Base-by-base conservation (phyloP, 2,113 vertebrate species). In the Motacilla alba region DNA sequence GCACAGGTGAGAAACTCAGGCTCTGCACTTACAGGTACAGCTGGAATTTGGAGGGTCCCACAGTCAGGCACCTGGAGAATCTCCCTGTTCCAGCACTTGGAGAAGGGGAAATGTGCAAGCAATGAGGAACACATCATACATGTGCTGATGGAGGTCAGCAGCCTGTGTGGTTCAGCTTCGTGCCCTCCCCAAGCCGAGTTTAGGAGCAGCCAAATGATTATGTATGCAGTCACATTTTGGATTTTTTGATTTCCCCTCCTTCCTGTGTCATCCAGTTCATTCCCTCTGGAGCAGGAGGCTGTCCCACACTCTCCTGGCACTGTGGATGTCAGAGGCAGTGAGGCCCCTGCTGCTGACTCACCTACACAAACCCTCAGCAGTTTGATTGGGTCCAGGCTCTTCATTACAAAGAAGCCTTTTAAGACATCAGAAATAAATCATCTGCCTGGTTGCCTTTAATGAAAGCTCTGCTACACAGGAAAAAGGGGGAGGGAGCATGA, bases 381-480 rank as follows among this genome's bases (percentile, higher is more conserved):
- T 46, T 33, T 89, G 68, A 81, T 46, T 58, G 24, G 64, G n/a
- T 60, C 91, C 93, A 95, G 87, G 70, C 62, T 93, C 70, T 52
- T 83, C 64, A 49, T 91, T 64, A 79, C 39, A 93, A 78, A 96
- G 88, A 83, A 52, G 37, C 33, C 72, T 77, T 90, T 94, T 74
- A 74, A 90, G 79, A 87, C 68, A 83, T 37, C 39, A 90, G 90
- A 93, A 92, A 94, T 95, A 83, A 93, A 94, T 91, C 87, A 95
- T 62, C 74, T 90, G 63, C 78, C 63, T 69, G 67, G 44, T 24
- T 90, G 89, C 82, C 72, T 85, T 87, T 63, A 69, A 69, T 17
- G 63, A 94, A 91, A 91, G 79, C 81, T 67, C 55, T 37, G 72
- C 37, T 87, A 70, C 79, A 90, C 39, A 58, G 70, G 52, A 52